Evolutionary conservation across 1,140 invertebrate species (phyloP).

Genomic region (Lamellibrachia luymesi): DNA sequence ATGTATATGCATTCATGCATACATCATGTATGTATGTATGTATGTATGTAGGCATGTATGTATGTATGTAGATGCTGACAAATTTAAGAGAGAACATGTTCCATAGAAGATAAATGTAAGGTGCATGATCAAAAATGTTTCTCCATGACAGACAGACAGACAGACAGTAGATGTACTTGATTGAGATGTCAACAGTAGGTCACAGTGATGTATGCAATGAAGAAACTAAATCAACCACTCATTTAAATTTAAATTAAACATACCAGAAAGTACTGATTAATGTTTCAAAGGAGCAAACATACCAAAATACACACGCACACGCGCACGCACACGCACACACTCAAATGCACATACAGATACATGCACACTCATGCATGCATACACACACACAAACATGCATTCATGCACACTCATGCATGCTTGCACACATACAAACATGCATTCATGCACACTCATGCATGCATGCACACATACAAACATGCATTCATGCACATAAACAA

Average conservation of each 20-base stretch:
- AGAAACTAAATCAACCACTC: too few relatives aligned
- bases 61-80: neutral
- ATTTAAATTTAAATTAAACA: neutral
- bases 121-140: neutral
- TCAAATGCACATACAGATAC: neutral
- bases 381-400: neutral
- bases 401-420: neutral
- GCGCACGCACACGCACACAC: neutral
- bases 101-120: neutral
- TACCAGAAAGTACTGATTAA: neutral
- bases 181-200: neutral
- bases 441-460: neutral
- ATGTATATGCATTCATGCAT: conserved; percentile 1
- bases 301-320: neutral
- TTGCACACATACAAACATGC: neutral
- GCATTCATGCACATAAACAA: neutral
- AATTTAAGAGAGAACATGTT: neutral
- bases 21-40: conserved; percentile 6
- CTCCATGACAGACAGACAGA: neutral
- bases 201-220: too few relatives aligned
- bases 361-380: neutral
- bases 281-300: neutral
- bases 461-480: neutral
- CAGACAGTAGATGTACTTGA: neutral
- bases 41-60: neutral